Evolutionary conservation across 2,113 vertebrate genomes (phyloP).

Genomic region (Strigops habroptila): DNA sequence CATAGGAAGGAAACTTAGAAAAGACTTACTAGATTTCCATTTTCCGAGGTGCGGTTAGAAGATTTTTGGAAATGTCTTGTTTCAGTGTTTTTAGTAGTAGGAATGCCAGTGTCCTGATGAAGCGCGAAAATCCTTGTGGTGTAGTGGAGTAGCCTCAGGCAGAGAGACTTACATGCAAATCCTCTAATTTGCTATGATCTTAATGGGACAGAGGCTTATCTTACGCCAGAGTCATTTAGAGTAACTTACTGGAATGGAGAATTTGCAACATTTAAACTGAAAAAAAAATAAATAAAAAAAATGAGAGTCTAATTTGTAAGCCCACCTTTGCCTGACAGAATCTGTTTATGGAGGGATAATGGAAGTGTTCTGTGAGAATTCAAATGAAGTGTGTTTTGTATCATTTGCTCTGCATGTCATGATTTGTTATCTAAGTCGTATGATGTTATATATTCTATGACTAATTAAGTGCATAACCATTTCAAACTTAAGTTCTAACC

Average conservation of each 20-base stretch:
- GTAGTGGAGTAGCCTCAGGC: not conserved
- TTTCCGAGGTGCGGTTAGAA: not conserved
- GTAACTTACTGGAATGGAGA: not conserved
- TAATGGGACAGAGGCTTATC: not conserved
- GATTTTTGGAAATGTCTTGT: not conserved
- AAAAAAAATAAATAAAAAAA: not conserved
- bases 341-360: not conserved
- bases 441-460: not conserved
- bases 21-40: not conserved
- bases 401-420: rapidly evolving
- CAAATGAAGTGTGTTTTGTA: not conserved
- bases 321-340: not conserved
- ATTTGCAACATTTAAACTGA: not conserved
- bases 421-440: not conserved
- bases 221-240: not conserved
- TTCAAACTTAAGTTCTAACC: not conserved
- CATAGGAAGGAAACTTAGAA: not conserved
- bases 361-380: not conserved
- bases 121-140: not conserved
- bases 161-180: not conserved
- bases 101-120: not conserved
- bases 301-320: not conserved
- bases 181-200: not conserved
- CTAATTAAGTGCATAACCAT: not conserved
- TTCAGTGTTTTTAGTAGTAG: not conserved